Conservation (phyloP, 2,888 invertebrate genomes). For the Drosophila lacicola region DNA sequence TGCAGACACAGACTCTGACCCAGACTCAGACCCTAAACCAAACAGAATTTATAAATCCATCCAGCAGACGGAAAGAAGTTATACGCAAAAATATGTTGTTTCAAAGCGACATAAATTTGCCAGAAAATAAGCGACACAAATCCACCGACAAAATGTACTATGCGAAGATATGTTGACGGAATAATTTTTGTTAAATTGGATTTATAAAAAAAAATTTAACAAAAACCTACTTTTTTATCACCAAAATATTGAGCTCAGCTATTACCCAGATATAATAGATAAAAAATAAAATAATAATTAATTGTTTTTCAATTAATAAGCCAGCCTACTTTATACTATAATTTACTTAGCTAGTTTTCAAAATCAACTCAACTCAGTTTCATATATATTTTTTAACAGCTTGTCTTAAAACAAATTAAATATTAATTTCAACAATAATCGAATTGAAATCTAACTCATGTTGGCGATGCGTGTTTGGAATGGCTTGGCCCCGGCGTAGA, state of each 20-base stretch:
- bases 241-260: no score
- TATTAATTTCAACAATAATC: neutral
- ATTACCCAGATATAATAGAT: neutral
- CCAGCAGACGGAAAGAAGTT: constrained; percentile 11
- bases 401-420: constrained; percentile 1
- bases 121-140: no score
- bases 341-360: neutral
- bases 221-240: no score
- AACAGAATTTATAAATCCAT: constrained; percentile 67
- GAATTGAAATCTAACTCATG: constrained; percentile 45
- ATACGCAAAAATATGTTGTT: no score
- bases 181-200: no score
- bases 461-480: constrained; percentile 58
- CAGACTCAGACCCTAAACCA: neutral
- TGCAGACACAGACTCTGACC: constrained; percentile 5
- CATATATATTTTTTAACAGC: neutral
- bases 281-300: neutral
- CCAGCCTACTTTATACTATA: neutral
- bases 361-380: neutral
- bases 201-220: no score
- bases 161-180: no score
- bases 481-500: constrained; percentile 47
- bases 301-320: no score
- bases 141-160: no score
- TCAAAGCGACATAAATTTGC: no score